Evolutionary conservation across 2,888 invertebrate species (phyloP).

Genomic region (Sympetrum striolatum): DNA sequence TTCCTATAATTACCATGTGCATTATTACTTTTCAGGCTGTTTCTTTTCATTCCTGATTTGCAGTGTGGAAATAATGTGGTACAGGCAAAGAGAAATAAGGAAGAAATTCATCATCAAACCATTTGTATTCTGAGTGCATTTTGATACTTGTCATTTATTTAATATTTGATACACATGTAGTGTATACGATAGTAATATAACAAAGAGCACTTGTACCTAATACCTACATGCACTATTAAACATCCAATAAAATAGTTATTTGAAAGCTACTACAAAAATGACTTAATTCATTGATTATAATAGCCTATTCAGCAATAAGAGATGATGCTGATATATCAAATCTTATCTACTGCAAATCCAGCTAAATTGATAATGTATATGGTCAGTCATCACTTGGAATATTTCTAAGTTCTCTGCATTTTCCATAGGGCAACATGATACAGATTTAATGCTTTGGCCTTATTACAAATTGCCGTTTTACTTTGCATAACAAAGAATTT

Average conservation of each 20-base stretch:
- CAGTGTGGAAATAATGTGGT: slow-evolving; percentile 61
- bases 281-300: neutral
- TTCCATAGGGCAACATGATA: neutral
- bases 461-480: no score
- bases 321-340: neutral
- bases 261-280: slow-evolving; percentile 7
- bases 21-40: slow-evolving; percentile 60
- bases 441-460: neutral
- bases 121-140: slow-evolving; percentile 58
- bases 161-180: neutral
- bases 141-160: neutral
- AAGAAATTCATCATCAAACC: slow-evolving; percentile 63
- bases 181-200: neutral
- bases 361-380: neutral
- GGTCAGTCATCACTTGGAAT: slow-evolving; percentile 5
- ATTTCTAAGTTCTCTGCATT: slow-evolving; percentile 10
- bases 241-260: neutral
- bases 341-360: neutral
- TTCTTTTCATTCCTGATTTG: slow-evolving; percentile 60
- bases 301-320: neutral
- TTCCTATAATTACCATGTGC: neutral
- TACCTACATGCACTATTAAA: neutral
- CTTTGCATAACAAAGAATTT: no score
- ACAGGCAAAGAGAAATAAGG: slow-evolving; percentile 57
- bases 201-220: neutral